Percentiles rank a stretch among this genome's conserved stretches.
These are phyloP conservation scores for Brachypteracias leptosomus DNA, from an alignment of 2,113 vertebrate species.

Conservation along the genomic window DNA sequence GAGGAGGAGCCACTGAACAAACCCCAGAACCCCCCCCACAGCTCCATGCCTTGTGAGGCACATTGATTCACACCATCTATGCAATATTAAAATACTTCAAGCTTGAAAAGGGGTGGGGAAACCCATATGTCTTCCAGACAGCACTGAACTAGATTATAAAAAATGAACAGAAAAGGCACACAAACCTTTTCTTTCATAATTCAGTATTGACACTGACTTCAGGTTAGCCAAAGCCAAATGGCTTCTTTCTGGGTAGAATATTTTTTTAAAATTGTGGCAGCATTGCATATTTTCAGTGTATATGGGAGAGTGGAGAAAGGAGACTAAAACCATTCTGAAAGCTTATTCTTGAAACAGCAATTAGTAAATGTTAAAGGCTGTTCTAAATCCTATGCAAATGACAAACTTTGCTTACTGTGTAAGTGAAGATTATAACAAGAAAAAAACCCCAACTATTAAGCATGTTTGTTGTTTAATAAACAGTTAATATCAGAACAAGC, in stretches of 20 bases:
- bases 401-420: background rate
- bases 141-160: background rate
- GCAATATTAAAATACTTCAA: background rate
- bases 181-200: background rate
- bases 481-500: conserved; percentile 27
- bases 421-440: background rate
- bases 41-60: background rate
- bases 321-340: background rate
- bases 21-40: background rate
- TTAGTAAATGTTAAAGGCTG: background rate
- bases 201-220: background rate
- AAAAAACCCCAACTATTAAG: background rate
- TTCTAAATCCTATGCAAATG: background rate
- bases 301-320: background rate
- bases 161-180: background rate
- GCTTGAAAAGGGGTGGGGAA: background rate
- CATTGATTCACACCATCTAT: background rate
- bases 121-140: background rate
- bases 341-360: background rate
- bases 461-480: background rate
- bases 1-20: background rate
- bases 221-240: background rate
- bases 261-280: background rate
- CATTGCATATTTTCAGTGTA: background rate
- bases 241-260: background rate